Evolutionary conservation across 2,797 vertebrate genomes (phyloP), one percentile per base, ranked within the genome.

Genomic region (Acropternis orthonyx): DNA sequence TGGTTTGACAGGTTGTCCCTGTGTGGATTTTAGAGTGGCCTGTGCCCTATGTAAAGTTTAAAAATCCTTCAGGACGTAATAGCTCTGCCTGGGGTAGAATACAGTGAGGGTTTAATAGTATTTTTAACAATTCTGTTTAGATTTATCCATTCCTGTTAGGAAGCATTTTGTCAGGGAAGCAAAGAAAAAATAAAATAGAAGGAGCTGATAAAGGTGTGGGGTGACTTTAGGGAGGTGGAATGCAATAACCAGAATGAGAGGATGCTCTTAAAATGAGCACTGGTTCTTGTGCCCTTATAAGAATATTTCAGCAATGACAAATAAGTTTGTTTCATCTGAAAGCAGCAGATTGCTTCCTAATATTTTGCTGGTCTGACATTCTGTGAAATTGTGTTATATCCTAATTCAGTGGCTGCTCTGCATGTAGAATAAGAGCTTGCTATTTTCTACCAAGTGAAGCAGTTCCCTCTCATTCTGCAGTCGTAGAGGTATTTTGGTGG

Each of bases 271-370:
- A 85, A 81, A 56, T 0, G 1, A 68, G 63, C 15, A 12, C 34
- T 73, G 61, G 46, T 78, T 54, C 65, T 79, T 21, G 4, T 84
- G 62, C 51, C 72, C 75, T 77, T 88, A n/a, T 30, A 62, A 82
- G 59, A 51, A 82, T 66, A 44, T 93, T 94, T 88, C 69, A 80
- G 65, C 11, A 10, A 51, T 90, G 91, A 91, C 80, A 95, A 93
- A 79, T 92, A 91, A 85, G 75, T 95, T 94, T 93, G 72, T 91
- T 94, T 85, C 79, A 76, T 91, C 74, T 93, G 55, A 43, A 96
- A 86, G 74, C 30, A 92, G 63, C 72, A 72, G 81, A 88, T 91
- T 82, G 43, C 82, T 91, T 93, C 75, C 51, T 94, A 92, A 69
- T 94, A 72, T 73, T 94, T 83, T 89, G 65, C 67, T 92, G 77